Conservation (phyloP, 2,113 vertebrate genomes). For the Corythornis madagascariensis region DNA sequence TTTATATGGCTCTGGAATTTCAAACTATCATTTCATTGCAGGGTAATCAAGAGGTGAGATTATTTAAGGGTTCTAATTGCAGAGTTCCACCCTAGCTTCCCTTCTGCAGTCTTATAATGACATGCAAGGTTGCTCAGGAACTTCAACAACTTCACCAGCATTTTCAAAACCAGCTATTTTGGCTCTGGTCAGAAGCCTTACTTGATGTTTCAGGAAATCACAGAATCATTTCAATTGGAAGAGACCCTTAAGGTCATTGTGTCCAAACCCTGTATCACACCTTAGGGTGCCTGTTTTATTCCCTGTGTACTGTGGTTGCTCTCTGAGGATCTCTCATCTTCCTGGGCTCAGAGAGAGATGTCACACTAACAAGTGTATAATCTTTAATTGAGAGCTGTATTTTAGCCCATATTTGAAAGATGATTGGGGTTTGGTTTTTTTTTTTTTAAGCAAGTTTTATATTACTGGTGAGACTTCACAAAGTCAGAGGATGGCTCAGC, state of each 20-base stretch:
- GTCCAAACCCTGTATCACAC: neutral
- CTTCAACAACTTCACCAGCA: neutral
- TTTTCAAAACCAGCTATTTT: neutral
- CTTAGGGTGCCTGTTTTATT: neutral
- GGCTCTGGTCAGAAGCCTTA: neutral
- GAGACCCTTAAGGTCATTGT: neutral
- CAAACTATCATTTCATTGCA: neutral
- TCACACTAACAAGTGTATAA: neutral
- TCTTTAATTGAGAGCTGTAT: neutral
- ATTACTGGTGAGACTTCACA: neutral
- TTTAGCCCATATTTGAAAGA: neutral
- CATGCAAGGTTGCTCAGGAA: neutral
- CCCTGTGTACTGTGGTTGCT: neutral
- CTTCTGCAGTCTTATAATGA: neutral
- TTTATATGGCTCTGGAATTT: neutral
- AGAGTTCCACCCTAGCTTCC: neutral
- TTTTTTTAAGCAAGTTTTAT: neutral
- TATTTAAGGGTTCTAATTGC: neutral
- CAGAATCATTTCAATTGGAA: neutral
- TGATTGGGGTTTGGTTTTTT: neutral
- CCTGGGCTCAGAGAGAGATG: neutral
- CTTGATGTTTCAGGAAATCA: neutral
- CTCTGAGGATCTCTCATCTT: neutral
- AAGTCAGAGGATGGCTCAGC: constrained; percentile 50
- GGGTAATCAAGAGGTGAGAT: neutral